These are phyloP conservation scores for Chamaetylas fuelleborni DNA, from an alignment of 2,113 vertebrate species.

Conservation along the genomic window DNA sequence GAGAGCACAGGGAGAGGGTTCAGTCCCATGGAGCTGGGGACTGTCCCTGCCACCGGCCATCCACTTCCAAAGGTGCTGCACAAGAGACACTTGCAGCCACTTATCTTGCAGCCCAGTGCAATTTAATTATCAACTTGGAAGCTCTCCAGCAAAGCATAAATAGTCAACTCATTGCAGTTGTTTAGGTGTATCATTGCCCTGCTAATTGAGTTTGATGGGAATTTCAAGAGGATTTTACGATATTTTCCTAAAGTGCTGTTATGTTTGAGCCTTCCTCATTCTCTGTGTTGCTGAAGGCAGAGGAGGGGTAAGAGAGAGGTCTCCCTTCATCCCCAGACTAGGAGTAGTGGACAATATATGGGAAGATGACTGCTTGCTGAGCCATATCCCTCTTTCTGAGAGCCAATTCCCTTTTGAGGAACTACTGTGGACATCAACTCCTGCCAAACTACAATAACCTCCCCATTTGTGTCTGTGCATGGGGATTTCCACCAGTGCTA, in stretches of 20 bases:
- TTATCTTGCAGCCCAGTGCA: constrained; percentile 2
- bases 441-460: rapidly evolving
- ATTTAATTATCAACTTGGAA: constrained; percentile 53
- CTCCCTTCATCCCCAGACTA: neutral
- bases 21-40: neutral
- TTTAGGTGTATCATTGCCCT: constrained; percentile 29
- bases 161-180: constrained; percentile 13
- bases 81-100: neutral
- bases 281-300: neutral
- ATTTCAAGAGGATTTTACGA: constrained; percentile 42
- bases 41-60: neutral
- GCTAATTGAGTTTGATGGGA: constrained; percentile 53
- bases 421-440: neutral
- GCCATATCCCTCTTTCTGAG: neutral
- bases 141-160: constrained; percentile 36
- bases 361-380: neutral
- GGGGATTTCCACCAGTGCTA: neutral
- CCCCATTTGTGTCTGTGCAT: rapidly evolving
- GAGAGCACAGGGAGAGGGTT: neutral
- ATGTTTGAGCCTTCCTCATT: neutral
- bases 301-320: neutral
- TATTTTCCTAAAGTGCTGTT: constrained; percentile 19
- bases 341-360: rapidly evolving
- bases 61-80: neutral
- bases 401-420: neutral